Base-by-base conservation (phyloP, 2,797 vertebrate species). In the Oreortyx pictus region DNA sequence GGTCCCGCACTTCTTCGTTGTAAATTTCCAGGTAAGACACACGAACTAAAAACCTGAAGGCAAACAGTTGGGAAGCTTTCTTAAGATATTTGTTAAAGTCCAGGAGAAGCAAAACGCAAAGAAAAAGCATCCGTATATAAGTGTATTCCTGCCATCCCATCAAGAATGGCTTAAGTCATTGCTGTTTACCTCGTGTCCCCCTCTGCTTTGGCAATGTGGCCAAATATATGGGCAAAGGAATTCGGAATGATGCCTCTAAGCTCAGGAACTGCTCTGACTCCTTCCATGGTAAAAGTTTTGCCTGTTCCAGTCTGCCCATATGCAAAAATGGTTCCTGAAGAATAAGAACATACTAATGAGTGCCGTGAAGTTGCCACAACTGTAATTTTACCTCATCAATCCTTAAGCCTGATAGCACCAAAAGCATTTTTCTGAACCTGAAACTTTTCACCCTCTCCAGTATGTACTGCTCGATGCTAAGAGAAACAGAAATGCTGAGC, bases 271-370 rank as follows among this genome's bases (percentile, higher is more conserved):
- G 98, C 98, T 94, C 99, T 97, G 65, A 99, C 98, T 8, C 99
- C 99, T 97, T 99, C 99, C 99, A 99, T 99, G 70, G 99, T 99
- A 96, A 99, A 99, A 2, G 99, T 99, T 97, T 99, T 99, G 68
- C 99, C 99, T 61, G 99, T 99, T 93, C 99, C 99, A 70, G 99
- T 99, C 96, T 99, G 99, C 33, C 99, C 99, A 85, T 99, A 99
- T 39, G 99, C 99, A 98, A 99, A 99, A 97, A 99, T 99, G 65
- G 99, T 99, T 64, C 99, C 99, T 99, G 93, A 88, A 95, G 94
- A 37, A 56, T 29, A 96, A 90, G 35, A 94, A 61, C 57, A 92
- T 1, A 65, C 12, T 23, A 91, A 89, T 27, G 56, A n/a, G 52
- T 31, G 16, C 23, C 35, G 27, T 70, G 75, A 64, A 72, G 9